Evolutionary conservation across 2,113 vertebrate species (phyloP).

Genomic region (Holacanthus passer): DNA sequence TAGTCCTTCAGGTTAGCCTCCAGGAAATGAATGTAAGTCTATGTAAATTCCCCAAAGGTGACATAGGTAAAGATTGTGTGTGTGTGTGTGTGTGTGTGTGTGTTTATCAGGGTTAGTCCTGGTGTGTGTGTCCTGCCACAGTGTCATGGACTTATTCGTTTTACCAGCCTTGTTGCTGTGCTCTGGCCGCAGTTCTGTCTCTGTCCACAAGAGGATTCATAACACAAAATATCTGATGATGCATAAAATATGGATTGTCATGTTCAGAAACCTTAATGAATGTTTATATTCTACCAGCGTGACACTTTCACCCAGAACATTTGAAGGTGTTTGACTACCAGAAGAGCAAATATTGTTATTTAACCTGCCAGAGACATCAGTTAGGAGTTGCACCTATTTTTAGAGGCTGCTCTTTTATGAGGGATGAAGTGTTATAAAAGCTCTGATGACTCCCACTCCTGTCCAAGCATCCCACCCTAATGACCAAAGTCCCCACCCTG

Average conservation of each 20-base stretch:
- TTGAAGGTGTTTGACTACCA: constrained; percentile 11
- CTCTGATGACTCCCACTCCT: constrained; percentile 48
- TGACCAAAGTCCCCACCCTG: constrained; percentile 66
- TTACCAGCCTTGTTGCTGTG: not conserved
- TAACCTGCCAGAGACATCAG: not conserved
- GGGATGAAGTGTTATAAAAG: constrained; percentile 57
- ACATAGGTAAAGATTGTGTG: too few species aligned
- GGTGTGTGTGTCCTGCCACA: not conserved
- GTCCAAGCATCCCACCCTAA: constrained; percentile 51
- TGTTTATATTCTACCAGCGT: constrained; percentile 5
- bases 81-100: too few species aligned
- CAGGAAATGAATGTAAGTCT: too few species aligned
- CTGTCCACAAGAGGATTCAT: constrained; percentile 43
- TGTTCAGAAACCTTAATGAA: constrained; percentile 23
- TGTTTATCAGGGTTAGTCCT: not conserved
- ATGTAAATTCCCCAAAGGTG: too few species aligned
- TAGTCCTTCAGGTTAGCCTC: too few species aligned
- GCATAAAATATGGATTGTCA: constrained; percentile 9
- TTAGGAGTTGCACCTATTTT: constrained; percentile 56
- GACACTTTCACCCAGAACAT: constrained; percentile 24
- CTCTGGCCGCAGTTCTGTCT: constrained; percentile 21
- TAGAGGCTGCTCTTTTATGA: constrained; percentile 59
- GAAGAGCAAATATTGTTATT: constrained; percentile 53
- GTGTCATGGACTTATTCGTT: not conserved
- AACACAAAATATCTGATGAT: constrained; percentile 21